These are phyloP conservation scores for Melinopterus prodromus DNA, from an alignment of 2,888 invertebrate species.

Conservation along the genomic window DNA sequence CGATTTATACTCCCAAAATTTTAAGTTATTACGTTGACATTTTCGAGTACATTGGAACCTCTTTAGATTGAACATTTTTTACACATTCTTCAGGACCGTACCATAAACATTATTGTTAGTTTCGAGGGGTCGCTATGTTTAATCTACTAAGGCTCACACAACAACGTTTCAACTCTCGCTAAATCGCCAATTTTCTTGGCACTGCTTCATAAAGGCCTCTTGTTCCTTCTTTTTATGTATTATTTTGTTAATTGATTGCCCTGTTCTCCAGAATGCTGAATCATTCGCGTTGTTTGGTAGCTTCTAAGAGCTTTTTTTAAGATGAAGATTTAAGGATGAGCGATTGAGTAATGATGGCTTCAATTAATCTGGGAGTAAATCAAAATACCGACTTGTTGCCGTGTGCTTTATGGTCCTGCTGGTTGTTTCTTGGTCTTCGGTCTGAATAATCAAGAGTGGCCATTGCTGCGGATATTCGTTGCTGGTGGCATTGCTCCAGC, in stretches of 20 bases:
- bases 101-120: background rate
- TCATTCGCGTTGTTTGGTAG: no score
- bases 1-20: background rate
- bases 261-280: no score
- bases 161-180: no score
- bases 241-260: no score
- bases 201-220: no score
- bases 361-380: background rate
- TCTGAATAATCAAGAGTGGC: background rate
- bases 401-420: no score
- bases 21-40: background rate
- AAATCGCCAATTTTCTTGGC: no score
- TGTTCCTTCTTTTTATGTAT: no score
- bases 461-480: conserved; percentile 34
- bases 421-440: background rate
- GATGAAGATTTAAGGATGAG: no score
- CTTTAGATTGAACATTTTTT: background rate
- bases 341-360: no score
- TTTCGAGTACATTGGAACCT: background rate
- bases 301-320: no score
- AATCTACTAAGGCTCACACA: background rate
- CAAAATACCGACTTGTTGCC: background rate
- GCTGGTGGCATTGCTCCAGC: conserved; percentile 52
- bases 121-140: background rate
- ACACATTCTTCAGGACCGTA: background rate